Percentiles rank a stretch among this genome's conserved stretches.
Conservation (phyloP, 2,888 invertebrate species). For the Hypena proboscidalis region DNA sequence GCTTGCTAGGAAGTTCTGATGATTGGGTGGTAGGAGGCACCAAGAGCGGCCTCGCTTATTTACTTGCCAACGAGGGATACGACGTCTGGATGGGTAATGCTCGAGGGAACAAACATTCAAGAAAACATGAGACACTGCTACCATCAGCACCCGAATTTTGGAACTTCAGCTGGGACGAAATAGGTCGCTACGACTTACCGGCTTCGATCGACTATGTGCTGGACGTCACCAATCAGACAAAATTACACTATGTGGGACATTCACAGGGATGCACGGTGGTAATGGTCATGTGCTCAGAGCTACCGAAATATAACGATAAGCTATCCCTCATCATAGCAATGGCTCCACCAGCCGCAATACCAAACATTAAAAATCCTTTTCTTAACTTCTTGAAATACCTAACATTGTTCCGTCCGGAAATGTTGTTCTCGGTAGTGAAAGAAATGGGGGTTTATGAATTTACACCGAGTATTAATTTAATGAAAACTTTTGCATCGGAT, state of each 20-base stretch:
- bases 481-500: no score
- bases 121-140: conserved; percentile 65
- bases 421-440: no score
- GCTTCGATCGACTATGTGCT: conserved; percentile 89
- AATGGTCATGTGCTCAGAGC: conserved; percentile 85
- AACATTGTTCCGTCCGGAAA: neutral
- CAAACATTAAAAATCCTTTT: conserved; percentile 61
- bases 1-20: conserved; percentile 63
- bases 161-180: conserved; percentile 90
- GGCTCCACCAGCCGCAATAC: conserved; percentile 86
- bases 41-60: conserved; percentile 84
- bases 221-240: conserved; percentile 72
- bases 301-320: conserved; percentile 86
- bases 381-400: neutral
- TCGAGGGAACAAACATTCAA: conserved; percentile 88
- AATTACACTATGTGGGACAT: conserved; percentile 90
- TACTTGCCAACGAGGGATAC: conserved; percentile 85
- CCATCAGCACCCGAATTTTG: conserved; percentile 72
- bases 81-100: conserved; percentile 92
- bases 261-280: conserved; percentile 89
- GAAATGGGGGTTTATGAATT: no score
- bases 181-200: conserved; percentile 90
- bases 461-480: no score
- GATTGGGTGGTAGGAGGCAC: conserved; percentile 65
- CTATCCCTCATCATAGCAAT: conserved; percentile 84